Evolutionary conservation across 1,140 invertebrate genomes (phyloP).

Genomic region (Battus philenor): DNA sequence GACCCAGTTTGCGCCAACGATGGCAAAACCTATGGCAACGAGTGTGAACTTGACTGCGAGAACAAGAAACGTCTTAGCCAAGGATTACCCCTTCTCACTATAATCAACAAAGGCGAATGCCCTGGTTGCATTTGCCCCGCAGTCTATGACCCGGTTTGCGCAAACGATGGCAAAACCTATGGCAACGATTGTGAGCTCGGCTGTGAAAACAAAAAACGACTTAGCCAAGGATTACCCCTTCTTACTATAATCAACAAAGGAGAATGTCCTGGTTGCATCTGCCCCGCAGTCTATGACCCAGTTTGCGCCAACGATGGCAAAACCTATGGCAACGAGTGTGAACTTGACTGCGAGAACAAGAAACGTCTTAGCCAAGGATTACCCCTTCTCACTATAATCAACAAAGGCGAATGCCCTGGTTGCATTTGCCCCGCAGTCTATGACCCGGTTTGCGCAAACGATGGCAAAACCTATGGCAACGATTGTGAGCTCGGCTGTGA

Average conservation of each 20-base stretch:
- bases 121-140: conserved; percentile 19
- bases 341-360: conserved; percentile 19
- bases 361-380: conserved; percentile 4
- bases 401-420: background rate
- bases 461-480: conserved; percentile 23
- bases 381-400: background rate
- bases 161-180: conserved; percentile 24
- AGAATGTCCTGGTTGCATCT: conserved; percentile 17
- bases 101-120: conserved; percentile 23
- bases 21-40: conserved; percentile 24
- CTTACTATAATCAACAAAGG: conserved; percentile 5
- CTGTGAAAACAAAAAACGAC: conserved; percentile 21
- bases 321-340: conserved; percentile 21
- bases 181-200: conserved; percentile 18
- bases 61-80: conserved; percentile 19
- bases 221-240: background rate
- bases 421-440: background rate
- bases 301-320: conserved; percentile 23
- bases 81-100: background rate
- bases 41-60: conserved; percentile 25
- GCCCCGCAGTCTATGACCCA: conserved; percentile 13
- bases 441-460: conserved; percentile 21
- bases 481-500: conserved; percentile 19
- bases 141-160: conserved; percentile 25
- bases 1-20: conserved; percentile 27